Conservation (phyloP, 2,888 invertebrate genomes). For the Sinopyrophorus schimmeli region DNA sequence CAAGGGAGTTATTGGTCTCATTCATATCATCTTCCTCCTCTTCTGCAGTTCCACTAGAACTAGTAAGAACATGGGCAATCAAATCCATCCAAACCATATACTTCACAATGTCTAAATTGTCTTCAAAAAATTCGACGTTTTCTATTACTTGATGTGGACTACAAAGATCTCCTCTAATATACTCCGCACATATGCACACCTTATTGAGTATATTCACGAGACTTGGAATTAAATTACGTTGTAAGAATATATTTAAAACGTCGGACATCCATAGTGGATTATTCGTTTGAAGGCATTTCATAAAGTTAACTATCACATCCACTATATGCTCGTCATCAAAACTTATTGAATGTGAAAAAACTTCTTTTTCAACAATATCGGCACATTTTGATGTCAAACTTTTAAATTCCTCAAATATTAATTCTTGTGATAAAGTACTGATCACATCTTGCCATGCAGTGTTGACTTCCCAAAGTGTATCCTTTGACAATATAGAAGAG, state of each 20-base stretch:
- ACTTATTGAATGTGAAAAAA: slow-evolving; percentile 35
- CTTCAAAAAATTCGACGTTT: slow-evolving; percentile 22
- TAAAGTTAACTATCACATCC: slow-evolving; percentile 41
- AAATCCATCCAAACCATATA: slow-evolving; percentile 48
- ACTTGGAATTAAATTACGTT: slow-evolving; percentile 36
- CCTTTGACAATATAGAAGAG: slow-evolving; percentile 52
- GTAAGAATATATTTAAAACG: slow-evolving; percentile 40
- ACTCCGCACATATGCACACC: slow-evolving; percentile 43
- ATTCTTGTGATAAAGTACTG: slow-evolving; percentile 41
- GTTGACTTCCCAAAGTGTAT: slow-evolving; percentile 61
- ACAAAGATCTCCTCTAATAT: slow-evolving; percentile 42
- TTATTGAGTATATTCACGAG: slow-evolving; percentile 32
- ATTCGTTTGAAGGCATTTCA: slow-evolving; percentile 41
- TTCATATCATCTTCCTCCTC: slow-evolving; percentile 41
- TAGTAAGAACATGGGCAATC: slow-evolving; percentile 39
- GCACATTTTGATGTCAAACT: slow-evolving; percentile 47
- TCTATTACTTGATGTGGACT: slow-evolving; percentile 34
- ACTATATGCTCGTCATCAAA: slow-evolving; percentile 28
- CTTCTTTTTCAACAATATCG: slow-evolving; percentile 45
- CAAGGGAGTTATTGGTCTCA: slow-evolving; percentile 32
- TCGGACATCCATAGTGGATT: slow-evolving; percentile 39
- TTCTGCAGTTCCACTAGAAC: slow-evolving; percentile 31
- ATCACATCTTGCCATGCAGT: slow-evolving; percentile 64
- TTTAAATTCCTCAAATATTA: slow-evolving; percentile 40
- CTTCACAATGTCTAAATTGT: slow-evolving; percentile 41